Conservation (phyloP, 2,113 vertebrate species). For the Heterochromis multidens region DNA sequence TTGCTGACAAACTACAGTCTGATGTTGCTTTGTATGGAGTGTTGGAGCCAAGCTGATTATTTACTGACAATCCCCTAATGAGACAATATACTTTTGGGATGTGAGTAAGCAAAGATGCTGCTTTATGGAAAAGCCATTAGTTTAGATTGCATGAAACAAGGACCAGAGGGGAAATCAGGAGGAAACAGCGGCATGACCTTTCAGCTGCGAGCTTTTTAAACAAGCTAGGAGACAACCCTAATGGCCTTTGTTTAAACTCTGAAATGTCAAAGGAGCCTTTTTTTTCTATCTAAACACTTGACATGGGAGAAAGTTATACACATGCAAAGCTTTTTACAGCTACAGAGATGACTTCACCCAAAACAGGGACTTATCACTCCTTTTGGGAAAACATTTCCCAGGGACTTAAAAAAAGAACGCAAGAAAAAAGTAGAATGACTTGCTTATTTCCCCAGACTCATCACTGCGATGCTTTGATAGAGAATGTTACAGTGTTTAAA, state of each 20-base stretch:
- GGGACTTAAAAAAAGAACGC: background rate
- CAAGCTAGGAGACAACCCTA: conserved; percentile 18
- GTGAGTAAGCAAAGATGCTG: conserved; percentile 55
- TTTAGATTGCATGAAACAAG: conserved; percentile 32
- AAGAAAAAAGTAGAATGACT: background rate
- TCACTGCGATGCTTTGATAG: conserved; percentile 34
- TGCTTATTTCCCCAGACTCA: conserved; percentile 40
- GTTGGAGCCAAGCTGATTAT: conserved; percentile 41
- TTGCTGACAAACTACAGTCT: conserved; percentile 56
- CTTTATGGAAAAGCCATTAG: conserved; percentile 61
- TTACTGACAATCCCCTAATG: conserved; percentile 51
- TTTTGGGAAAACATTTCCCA: conserved; percentile 40
- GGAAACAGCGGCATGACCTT: conserved; percentile 42
- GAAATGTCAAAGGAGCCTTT: conserved; percentile 53
- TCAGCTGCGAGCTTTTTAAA: conserved; percentile 33
- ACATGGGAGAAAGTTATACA: conserved; percentile 26
- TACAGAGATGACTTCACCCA: conserved; percentile 39
- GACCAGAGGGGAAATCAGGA: conserved; percentile 21
- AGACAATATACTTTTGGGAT: conserved; percentile 51
- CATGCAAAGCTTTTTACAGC: conserved; percentile 44
- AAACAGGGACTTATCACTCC: conserved; percentile 41
- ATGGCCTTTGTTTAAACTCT: conserved; percentile 41
- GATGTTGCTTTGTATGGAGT: conserved; percentile 6
- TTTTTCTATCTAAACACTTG: conserved; percentile 59
- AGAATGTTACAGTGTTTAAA: conserved; percentile 19